These are phyloP conservation scores for Caenorhabditis sp. DNA, from an alignment of 2,888 invertebrate species.

Conservation along the genomic window DNA sequence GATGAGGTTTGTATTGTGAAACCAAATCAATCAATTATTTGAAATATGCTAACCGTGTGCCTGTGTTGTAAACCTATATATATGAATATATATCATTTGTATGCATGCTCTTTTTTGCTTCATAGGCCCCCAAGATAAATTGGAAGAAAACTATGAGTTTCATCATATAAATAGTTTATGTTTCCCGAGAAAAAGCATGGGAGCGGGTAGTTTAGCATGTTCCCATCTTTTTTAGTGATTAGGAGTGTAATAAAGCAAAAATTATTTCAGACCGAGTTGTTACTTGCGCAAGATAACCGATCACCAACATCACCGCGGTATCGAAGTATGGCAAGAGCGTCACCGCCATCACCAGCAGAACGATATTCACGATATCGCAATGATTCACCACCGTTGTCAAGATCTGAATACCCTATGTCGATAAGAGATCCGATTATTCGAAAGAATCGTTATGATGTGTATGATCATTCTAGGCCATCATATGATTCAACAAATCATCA, in stretches of 20 bases:
- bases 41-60: neutral
- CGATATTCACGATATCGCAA: conserved; percentile 50
- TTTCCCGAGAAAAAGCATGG: neutral
- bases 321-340: conserved; percentile 46
- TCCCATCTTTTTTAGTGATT: neutral
- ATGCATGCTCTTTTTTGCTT: neutral
- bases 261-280: conserved; percentile 64
- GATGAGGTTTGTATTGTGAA: conserved; percentile 41
- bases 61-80: neutral
- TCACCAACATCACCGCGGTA: conserved; percentile 59
- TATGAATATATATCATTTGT: neutral
- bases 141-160: neutral
- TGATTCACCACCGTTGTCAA: conserved; percentile 56
- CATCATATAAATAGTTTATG: neutral
- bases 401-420: conserved; percentile 54
- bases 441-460: conserved; percentile 31
- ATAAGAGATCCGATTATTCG: conserved; percentile 50
- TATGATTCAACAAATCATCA: conserved; percentile 35
- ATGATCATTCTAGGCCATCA: conserved; percentile 33
- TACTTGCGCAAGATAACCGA: conserved; percentile 55
- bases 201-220: neutral
- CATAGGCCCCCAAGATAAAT: neutral
- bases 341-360: conserved; percentile 55
- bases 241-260: neutral
- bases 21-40: neutral